Evolutionary conservation across 2,888 invertebrate genomes (phyloP).

Genomic region (Drosophila borealis): DNA sequence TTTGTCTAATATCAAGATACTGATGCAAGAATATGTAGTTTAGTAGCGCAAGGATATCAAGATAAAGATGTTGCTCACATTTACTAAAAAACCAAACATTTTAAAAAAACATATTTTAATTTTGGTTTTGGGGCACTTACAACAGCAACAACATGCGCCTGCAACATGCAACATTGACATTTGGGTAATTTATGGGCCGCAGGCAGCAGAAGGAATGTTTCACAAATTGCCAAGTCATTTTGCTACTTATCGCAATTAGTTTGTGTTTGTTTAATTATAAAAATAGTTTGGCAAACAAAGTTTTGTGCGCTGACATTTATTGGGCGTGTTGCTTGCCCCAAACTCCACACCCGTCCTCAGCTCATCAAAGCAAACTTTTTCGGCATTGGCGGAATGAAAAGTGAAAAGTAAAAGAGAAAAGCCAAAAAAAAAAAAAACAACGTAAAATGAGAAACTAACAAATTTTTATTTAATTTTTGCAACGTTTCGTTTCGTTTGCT

Average conservation of each 20-base stretch:
- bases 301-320: slow-evolving; percentile 73
- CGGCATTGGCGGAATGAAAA: slow-evolving; percentile 57
- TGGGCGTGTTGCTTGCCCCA: slow-evolving; percentile 46
- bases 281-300: slow-evolving; percentile 73
- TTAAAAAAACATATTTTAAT: too few relatives aligned
- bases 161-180: slow-evolving; percentile 26
- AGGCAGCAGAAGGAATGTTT: slow-evolving; percentile 20
- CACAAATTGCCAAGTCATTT: slow-evolving; percentile 48
- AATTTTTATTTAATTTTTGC: slow-evolving; percentile 70
- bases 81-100: too few relatives aligned
- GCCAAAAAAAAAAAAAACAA: slow-evolving; percentile 15
- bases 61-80: too few relatives aligned
- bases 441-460: slow-evolving; percentile 46
- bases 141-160: background rate
- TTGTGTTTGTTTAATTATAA: slow-evolving; percentile 72
- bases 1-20: too few relatives aligned
- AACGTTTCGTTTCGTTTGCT: slow-evolving; percentile 77
- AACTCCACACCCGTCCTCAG: background rate
- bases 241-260: slow-evolving; percentile 68
- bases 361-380: slow-evolving; percentile 57
- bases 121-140: background rate
- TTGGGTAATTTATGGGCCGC: slow-evolving; percentile 38
- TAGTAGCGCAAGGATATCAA: too few relatives aligned
- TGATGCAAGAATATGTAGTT: too few relatives aligned
- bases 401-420: slow-evolving; percentile 40